Percentiles rank a stretch among this genome's conserved stretches.
phyloP scores from a whole-genome alignment of 2,113 vertebrate genomes.

The Alaudala cheleensis region DNA sequence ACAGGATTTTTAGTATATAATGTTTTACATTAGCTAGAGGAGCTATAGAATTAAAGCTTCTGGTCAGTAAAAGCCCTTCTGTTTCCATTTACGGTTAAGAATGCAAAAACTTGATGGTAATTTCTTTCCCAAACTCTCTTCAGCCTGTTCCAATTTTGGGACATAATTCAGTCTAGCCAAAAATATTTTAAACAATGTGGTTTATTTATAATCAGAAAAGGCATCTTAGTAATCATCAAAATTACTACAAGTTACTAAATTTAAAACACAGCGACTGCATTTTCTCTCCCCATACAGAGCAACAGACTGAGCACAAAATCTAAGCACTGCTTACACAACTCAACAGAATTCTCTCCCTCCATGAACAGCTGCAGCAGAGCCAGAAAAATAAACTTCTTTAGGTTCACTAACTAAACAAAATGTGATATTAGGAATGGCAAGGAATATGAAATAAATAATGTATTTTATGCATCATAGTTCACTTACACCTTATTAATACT shows the following conservation, averaged over 20 bases:
- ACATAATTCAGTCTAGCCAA: constrained; percentile 46
- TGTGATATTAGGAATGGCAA: neutral
- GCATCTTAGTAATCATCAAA: constrained; percentile 31
- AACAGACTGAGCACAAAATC: neutral
- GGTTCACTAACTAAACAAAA: neutral
- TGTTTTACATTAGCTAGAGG: neutral
- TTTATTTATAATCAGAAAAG: constrained; percentile 47
- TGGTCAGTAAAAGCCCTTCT: constrained; percentile 45
- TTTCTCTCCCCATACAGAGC: constrained; percentile 15
- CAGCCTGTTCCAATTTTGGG: constrained; percentile 53
- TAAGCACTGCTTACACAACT: neutral
- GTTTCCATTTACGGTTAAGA: constrained; percentile 66
- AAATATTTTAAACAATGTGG: constrained; percentile 56
- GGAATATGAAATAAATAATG: neutral
- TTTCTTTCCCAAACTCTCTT: constrained; percentile 55
- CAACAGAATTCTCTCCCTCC: neutral
- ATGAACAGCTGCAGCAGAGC: neutral
- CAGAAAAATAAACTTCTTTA: neutral
- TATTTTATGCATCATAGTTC: neutral
- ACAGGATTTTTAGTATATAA: neutral
- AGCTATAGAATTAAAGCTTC: constrained; percentile 21
- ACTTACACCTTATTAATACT: neutral
- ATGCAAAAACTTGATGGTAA: constrained; percentile 29
- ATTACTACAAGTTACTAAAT: constrained; percentile 46
- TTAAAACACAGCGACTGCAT: constrained; percentile 8